phyloP scores from a whole-genome alignment of 1,140 invertebrate species.

The Philotrypesis tridentata region DNA sequence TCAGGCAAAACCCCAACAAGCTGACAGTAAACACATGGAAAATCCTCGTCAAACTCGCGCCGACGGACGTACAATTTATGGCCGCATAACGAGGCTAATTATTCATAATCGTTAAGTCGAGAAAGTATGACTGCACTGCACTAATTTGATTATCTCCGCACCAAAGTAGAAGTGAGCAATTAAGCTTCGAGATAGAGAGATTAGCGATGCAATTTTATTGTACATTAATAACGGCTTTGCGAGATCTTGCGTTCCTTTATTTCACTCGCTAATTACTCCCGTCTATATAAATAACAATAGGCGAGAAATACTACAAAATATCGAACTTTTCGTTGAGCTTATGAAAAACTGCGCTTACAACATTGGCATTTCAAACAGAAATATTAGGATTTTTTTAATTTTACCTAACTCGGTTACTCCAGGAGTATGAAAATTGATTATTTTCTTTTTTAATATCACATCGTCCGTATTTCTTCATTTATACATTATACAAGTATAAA shows the following conservation, averaged over 20 bases:
- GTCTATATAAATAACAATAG: background rate
- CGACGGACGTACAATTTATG: conserved; percentile 1
- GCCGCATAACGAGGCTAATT: background rate
- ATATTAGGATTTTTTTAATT: no score
- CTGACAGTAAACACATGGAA: conserved; percentile 46
- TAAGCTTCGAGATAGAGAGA: background rate
- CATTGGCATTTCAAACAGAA: no score
- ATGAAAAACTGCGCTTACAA: no score
- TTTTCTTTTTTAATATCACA: no score
- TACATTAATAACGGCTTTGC: background rate
- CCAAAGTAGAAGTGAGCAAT: background rate
- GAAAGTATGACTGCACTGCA: background rate
- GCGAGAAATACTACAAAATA: background rate
- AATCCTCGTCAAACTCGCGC: conserved; percentile 44
- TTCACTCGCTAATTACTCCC: background rate
- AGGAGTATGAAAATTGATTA: no score
- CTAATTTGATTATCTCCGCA: background rate
- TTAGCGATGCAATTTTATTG: background rate
- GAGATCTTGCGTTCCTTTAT: background rate
- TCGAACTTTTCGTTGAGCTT: no score
- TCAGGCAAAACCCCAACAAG: background rate
- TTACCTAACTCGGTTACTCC: no score
- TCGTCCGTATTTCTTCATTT: no score
- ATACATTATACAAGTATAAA: no score
- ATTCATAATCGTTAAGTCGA: background rate